Evolutionary conservation across 1,140 invertebrate genomes (phyloP).

Genomic region (Chironomus striatipennis): DNA sequence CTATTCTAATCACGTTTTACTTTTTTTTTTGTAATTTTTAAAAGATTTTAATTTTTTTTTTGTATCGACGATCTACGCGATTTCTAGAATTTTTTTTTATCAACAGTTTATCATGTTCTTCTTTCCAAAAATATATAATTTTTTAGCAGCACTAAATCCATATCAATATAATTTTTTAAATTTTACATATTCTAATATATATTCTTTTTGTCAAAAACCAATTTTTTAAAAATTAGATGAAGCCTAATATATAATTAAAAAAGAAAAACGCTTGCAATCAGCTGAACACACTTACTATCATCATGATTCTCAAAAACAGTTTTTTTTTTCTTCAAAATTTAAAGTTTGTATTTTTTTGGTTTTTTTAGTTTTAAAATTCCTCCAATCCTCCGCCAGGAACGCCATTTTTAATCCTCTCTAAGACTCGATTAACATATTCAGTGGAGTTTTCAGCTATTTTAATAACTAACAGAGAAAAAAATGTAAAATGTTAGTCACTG

Average conservation of each 20-base stretch:
- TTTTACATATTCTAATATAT: no score
- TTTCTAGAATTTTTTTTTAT: no score
- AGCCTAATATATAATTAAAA: neutral
- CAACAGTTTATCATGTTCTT: no score
- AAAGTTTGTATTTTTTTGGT: neutral
- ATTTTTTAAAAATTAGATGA: neutral
- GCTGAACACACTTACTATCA: conserved; percentile 20
- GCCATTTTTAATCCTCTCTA: conserved; percentile 64
- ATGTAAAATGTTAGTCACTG: conserved; percentile 11
- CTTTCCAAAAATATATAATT: no score
- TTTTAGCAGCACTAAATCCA: no score
- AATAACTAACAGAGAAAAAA: conserved; percentile 45
- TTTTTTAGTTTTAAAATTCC: conserved; percentile 41
- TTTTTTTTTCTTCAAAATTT: neutral
- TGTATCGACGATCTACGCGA: no score
- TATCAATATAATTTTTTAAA: no score
- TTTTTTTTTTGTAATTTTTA: no score
- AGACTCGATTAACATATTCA: conserved; percentile 78
- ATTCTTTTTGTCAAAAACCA: no score
- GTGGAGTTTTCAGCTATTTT: conserved; percentile 73
- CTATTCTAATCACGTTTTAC: no score
- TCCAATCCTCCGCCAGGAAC: conserved; percentile 56
- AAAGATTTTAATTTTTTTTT: no score
- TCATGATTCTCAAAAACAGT: neutral
- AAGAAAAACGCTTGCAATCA: neutral